These are phyloP conservation scores for Leptonema lineaticorne DNA, from an alignment of 1,140 invertebrate species.

Conservation along the genomic window DNA sequence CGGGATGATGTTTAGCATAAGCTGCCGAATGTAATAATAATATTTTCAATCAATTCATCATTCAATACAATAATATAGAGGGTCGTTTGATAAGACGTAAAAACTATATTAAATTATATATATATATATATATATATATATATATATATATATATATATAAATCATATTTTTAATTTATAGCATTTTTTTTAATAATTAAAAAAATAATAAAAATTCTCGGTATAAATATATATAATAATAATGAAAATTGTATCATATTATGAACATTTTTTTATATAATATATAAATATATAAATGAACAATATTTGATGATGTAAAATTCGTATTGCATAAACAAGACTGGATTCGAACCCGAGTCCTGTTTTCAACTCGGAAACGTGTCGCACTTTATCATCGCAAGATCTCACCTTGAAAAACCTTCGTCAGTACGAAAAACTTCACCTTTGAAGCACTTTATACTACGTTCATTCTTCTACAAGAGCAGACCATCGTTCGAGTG, in stretches of 20 bases:
- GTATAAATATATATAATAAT: background rate
- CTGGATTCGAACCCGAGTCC: slow-evolving; percentile 23
- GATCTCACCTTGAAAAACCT: slow-evolving; percentile 31
- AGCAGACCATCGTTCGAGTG: background rate
- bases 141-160: background rate
- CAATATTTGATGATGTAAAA: too few species aligned
- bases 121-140: background rate
- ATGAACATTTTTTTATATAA: too few species aligned
- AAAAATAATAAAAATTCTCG: background rate
- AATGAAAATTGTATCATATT: too few species aligned
- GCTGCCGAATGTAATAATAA: too few species aligned
- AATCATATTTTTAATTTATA: background rate
- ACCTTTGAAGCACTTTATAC: slow-evolving; percentile 6
- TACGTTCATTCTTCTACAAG: background rate
- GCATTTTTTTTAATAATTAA: background rate
- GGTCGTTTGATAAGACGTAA: slow-evolving; percentile 8
- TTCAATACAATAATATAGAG: background rate
- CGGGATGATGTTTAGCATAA: slow-evolving; percentile 22
- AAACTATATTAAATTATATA: slow-evolving; percentile 10
- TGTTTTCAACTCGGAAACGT: slow-evolving; percentile 9
- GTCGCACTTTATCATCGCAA: slow-evolving; percentile 34
- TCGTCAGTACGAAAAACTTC: slow-evolving; percentile 21
- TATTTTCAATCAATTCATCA: too few species aligned
- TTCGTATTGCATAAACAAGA: too few species aligned
- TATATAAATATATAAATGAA: too few species aligned